Conservation (phyloP, 2,888 invertebrate genomes). For the Thera obeliscata region DNA sequence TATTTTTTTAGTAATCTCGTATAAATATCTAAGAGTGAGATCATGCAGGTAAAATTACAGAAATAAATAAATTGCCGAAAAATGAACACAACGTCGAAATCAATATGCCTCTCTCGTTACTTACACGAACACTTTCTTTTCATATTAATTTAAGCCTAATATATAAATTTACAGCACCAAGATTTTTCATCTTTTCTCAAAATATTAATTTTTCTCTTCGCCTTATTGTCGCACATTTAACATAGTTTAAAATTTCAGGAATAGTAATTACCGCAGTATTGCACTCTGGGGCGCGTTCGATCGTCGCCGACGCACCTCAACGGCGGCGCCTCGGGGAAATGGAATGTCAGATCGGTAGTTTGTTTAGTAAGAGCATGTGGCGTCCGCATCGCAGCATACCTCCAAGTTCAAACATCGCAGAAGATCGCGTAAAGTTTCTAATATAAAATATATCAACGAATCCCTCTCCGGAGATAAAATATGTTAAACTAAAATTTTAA, state of each 20-base stretch:
- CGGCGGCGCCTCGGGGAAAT: slow-evolving; percentile 38
- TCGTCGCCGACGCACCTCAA: background rate
- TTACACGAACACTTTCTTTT: slow-evolving; percentile 80
- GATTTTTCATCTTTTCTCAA: slow-evolving; percentile 83
- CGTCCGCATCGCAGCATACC: slow-evolving; percentile 45
- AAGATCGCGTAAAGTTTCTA: slow-evolving; percentile 55
- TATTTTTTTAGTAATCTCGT: slow-evolving; percentile 80
- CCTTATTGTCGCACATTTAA: slow-evolving; percentile 83
- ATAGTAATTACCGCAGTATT: slow-evolving; percentile 79
- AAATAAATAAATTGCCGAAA: slow-evolving; percentile 81
- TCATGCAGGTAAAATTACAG: slow-evolving; percentile 80
- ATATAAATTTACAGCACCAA: slow-evolving; percentile 85
- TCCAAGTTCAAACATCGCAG: slow-evolving; percentile 68
- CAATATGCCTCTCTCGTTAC: slow-evolving; percentile 83
- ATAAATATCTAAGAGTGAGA: slow-evolving; percentile 84
- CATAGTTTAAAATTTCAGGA: slow-evolving; percentile 80
- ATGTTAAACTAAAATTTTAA: slow-evolving; percentile 43
- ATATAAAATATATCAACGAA: slow-evolving; percentile 56
- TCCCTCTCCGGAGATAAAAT: slow-evolving; percentile 46
- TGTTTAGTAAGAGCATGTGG: slow-evolving; percentile 49
- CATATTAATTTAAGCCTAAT: slow-evolving; percentile 83
- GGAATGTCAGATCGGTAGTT: slow-evolving; percentile 62
- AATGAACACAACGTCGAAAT: slow-evolving; percentile 82
- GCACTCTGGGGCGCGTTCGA: slow-evolving; percentile 58
- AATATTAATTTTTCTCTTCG: slow-evolving; percentile 80